These are phyloP conservation scores for Amblyjoppa proteus DNA, from an alignment of 2,888 invertebrate genomes.

Conservation along the genomic window DNA sequence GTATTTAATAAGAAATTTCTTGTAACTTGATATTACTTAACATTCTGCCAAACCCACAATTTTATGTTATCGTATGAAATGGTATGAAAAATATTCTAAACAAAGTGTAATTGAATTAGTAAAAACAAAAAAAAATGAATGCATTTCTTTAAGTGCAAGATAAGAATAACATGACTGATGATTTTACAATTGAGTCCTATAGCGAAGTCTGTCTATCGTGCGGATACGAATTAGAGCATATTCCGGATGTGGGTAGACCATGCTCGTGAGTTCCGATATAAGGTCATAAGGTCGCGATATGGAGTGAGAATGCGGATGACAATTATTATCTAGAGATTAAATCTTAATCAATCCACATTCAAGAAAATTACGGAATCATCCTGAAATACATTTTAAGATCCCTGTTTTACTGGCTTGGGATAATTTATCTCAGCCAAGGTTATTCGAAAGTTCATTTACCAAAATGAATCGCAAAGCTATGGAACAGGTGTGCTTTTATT, in stretches of 20 bases:
- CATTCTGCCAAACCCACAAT: not conserved
- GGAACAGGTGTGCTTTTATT: not conserved
- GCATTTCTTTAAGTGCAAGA: not conserved
- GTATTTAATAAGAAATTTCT: not conserved
- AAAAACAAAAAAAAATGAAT: not conserved
- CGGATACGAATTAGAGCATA: not conserved
- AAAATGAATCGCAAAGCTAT: not conserved
- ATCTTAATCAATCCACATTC: not conserved
- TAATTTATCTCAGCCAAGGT: not conserved
- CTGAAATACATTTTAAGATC: not conserved
- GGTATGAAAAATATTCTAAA: not conserved
- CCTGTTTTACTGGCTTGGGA: not conserved
- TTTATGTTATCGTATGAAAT: not conserved
- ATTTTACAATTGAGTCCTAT: not conserved
- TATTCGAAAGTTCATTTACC: not conserved
- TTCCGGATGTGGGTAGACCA: not conserved
- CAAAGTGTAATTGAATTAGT: not conserved
- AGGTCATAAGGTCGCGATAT: not conserved
- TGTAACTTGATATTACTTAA: not conserved
- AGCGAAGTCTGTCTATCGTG: not conserved
- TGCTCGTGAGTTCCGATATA: not conserved
- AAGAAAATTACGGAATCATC: not conserved
- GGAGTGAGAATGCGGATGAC: not conserved
- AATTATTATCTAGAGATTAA: not conserved
- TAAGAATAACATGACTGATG: not conserved